Evolutionary conservation across 2,888 invertebrate genomes (phyloP).

Genomic region (Drosophila anomalipes): DNA sequence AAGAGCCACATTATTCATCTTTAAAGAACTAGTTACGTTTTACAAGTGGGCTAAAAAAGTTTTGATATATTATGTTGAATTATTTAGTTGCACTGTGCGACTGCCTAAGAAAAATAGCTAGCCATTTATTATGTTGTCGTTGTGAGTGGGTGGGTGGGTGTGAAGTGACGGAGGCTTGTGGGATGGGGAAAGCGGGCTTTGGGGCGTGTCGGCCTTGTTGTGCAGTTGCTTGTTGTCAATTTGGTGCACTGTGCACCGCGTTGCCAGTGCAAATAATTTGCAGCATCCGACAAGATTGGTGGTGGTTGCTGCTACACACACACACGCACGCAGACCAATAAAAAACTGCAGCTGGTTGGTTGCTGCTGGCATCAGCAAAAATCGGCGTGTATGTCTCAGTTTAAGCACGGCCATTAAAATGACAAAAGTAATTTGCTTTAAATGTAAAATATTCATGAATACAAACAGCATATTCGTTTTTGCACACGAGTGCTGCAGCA

Average conservation of each 20-base stretch:
- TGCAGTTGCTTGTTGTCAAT: slow-evolving; percentile 48
- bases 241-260: slow-evolving; percentile 33
- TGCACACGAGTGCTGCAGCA: slow-evolving; percentile 2
- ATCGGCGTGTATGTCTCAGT: slow-evolving; percentile 19
- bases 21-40: neutral
- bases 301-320: slow-evolving; percentile 26
- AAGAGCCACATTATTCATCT: neutral
- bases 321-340: slow-evolving; percentile 8
- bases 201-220: slow-evolving; percentile 14
- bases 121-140: slow-evolving; percentile 52
- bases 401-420: slow-evolving; percentile 67
- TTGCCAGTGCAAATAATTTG: slow-evolving; percentile 56
- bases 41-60: neutral
- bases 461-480: slow-evolving; percentile 8
- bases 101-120: slow-evolving; percentile 30
- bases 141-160: slow-evolving; percentile 13
- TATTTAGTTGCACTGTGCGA: slow-evolving; percentile 18
- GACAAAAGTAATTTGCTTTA: slow-evolving; percentile 75
- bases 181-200: neutral
- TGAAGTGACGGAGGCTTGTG: neutral
- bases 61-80: neutral
- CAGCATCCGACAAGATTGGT: slow-evolving; percentile 52
- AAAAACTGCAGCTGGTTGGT: neutral
- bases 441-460: slow-evolving; percentile 64
- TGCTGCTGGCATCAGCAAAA: neutral